These are phyloP conservation scores for Nemapogon koenigi DNA, from an alignment of 2,888 invertebrate species.

Conservation along the genomic window DNA sequence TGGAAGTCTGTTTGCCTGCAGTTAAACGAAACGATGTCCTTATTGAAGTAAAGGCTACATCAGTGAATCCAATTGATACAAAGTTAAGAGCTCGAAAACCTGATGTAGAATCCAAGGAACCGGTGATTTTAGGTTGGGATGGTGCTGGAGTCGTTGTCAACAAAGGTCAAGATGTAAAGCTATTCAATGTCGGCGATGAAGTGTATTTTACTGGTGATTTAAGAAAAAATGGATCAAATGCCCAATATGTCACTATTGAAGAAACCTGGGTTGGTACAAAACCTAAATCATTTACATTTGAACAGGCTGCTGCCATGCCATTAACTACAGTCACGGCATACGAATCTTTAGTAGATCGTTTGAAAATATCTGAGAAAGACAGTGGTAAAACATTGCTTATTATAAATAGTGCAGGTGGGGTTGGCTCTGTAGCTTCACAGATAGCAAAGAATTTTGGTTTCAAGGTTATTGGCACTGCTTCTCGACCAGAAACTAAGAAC, in stretches of 20 bases:
- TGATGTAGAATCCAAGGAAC: slow-evolving; percentile 27
- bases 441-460: slow-evolving; percentile 39
- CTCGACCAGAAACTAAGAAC: slow-evolving; percentile 33
- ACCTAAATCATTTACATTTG: slow-evolving; percentile 41
- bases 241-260: slow-evolving; percentile 40
- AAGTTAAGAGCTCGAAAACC: slow-evolving; percentile 43
- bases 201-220: slow-evolving; percentile 45
- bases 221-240: slow-evolving; percentile 39
- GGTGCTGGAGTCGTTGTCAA: slow-evolving; percentile 42
- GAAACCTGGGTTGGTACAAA: slow-evolving; percentile 37
- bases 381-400: slow-evolving; percentile 40
- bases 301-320: slow-evolving; percentile 52
- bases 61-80: slow-evolving; percentile 48
- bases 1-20: slow-evolving; percentile 36
- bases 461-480: slow-evolving; percentile 48
- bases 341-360: slow-evolving; percentile 39
- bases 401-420: slow-evolving; percentile 51
- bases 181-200: slow-evolving; percentile 41
- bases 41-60: slow-evolving; percentile 43
- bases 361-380: slow-evolving; percentile 39
- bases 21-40: slow-evolving; percentile 34
- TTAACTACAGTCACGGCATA: slow-evolving; percentile 41
- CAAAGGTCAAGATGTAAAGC: slow-evolving; percentile 30
- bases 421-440: slow-evolving; percentile 46
- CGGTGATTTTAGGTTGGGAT: slow-evolving; percentile 46